Evolutionary conservation across 2,888 invertebrate genomes (phyloP).

Genomic region (Agrotis clavis): DNA sequence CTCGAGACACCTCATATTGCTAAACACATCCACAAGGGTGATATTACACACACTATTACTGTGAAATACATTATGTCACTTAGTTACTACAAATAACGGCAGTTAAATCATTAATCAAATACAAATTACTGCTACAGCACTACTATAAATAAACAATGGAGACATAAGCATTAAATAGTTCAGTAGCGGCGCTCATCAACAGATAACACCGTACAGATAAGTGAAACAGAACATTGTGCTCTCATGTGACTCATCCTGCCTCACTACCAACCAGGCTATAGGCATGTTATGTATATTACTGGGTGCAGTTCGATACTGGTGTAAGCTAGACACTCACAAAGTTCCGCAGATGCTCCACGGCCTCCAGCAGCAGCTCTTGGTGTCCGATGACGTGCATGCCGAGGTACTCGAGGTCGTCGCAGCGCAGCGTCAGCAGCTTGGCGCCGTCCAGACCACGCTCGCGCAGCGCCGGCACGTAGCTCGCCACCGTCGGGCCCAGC

Average conservation of each 20-base stretch:
- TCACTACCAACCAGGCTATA: slow-evolving; percentile 13
- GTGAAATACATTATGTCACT: slow-evolving; percentile 30
- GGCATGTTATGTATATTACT: background rate
- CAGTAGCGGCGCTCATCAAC: slow-evolving; percentile 49
- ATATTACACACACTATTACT: slow-evolving; percentile 44
- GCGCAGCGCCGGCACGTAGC: slow-evolving; percentile 95
- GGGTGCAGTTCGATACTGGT: background rate
- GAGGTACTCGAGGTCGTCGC: slow-evolving; percentile 96
- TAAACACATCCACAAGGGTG: slow-evolving; percentile 77
- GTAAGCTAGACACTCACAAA: slow-evolving; percentile 92
- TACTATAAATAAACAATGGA: slow-evolving; percentile 55
- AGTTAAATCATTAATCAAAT: slow-evolving; percentile 35
- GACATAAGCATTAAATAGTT: slow-evolving; percentile 44
- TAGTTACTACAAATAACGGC: slow-evolving; percentile 31
- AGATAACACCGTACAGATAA: slow-evolving; percentile 66
- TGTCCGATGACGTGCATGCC: slow-evolving; percentile 97
- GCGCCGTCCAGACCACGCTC: slow-evolving; percentile 96
- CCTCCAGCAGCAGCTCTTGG: slow-evolving; percentile 98
- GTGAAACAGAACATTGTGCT: slow-evolving; percentile 45
- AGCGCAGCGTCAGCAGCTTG: slow-evolving; percentile 95
- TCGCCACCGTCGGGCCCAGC: slow-evolving; percentile 94
- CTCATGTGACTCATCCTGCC: slow-evolving; percentile 58
- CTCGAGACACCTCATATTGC: slow-evolving; percentile 97
- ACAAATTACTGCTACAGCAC: slow-evolving; percentile 43
- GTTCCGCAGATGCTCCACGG: slow-evolving; percentile 96